Base-by-base conservation (phyloP, 2,797 vertebrate species). In the Alosa sapidissima region DNA sequence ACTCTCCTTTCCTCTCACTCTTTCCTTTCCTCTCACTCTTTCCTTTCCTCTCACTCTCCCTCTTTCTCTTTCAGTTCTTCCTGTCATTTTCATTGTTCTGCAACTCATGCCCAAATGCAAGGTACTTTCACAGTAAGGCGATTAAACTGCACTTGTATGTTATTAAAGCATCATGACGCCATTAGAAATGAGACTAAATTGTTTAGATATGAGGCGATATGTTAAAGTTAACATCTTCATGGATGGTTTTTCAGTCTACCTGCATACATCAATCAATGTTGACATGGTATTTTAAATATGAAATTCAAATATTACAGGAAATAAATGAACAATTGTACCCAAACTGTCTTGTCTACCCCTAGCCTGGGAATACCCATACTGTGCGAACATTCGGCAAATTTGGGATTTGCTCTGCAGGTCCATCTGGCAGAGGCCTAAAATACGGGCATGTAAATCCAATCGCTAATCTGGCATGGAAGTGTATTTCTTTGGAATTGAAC, bases 21-120 rank as follows among this genome's bases (percentile, higher is more conserved):
- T n/a, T n/a, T n/a, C n/a, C 81, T 87, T 88, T 88, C 86, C 88
- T 82, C 60, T 81, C n/a, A 36, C 68, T 84, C 51, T 33, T n/a
- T n/a, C n/a, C 81, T 87, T 88, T 88, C 86, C 88, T 82, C 60
- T 81, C n/a, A 36, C 68, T 84, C 51, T 33, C 10, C 62, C 54
- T 21, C 19, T 72, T 28, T 81, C 8, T 81, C 21, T 54, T 45
- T 82, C 52, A 60, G 49, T 82, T 58, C 33, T 21, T 28, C 16
- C n/a, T 3, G 3, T 24, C 48, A 47, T 81, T 28, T 47, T 49
- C 81, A 51, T 81, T 54, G 45, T 54, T 28, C 62, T 60, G 47
- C 21, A 52, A 68, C 52, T 21, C 54, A 51, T 54, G 41, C 41
- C 65, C 45, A 54, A 16, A 55, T 28, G 81, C 13, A 45, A 78